Base-by-base conservation (phyloP, 2,888 invertebrate species). In the Nephrocerus scutellatus region DNA sequence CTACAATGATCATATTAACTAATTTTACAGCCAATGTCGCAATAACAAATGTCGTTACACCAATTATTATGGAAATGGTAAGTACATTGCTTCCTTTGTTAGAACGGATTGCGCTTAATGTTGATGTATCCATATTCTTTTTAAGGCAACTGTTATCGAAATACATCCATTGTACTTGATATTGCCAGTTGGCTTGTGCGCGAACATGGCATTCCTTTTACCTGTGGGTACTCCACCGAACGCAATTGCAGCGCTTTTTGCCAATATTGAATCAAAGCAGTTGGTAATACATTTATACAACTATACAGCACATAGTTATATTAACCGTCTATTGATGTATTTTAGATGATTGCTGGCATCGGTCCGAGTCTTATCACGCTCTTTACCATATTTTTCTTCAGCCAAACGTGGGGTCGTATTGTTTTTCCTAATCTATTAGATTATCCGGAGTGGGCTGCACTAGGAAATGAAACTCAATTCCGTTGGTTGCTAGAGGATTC, bases 221-320 rank as follows among this genome's bases (percentile, higher is more conserved):
- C 93, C 92, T 0, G 92, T 93, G 10, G 91, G 91, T 31, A 93
- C 93, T 0, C 92, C 93, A 3, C 92, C 93, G 12, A 95, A 95
- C 68, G 93, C 95, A 4, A 87, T 96, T 43, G 91, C 86, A 0
- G 86, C 86, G 13, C 85, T 84, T 1, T 84, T 85, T 9, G 84
- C 84, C 3, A 79, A 81, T 53, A 86, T 89, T 68, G 78, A 77
- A 47, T 84, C 85, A 7, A 74, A 77, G 42, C 84, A 86, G 55
- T 86, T 89, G 79, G 80, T 84, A 55, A 65, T 15, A 9, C 4
- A 25, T 2, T n/a, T 4, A 16, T 14, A 13, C 22, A 5, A 9
- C 4, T 12, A 8, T 12, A 1, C 9, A 8, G 7, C 10, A 22
- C 10, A 8, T 22, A 22, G 7, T 7, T 7, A 8, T 22, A 22